Conservation (phyloP, 92 coral and sea anemone species). For the Phenganax stokvisi region DNA sequence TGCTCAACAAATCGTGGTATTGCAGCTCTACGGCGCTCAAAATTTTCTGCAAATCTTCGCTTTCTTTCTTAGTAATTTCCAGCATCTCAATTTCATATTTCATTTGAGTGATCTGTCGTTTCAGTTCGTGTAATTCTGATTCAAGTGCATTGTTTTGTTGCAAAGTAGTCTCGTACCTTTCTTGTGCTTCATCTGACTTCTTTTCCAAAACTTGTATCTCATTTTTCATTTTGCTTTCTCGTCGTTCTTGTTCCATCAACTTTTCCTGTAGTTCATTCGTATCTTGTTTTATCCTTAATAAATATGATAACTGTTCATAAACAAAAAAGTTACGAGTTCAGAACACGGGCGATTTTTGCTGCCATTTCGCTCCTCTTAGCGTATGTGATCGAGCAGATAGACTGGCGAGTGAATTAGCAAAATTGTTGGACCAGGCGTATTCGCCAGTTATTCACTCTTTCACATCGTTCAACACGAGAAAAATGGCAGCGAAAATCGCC, state of each 20-base stretch:
- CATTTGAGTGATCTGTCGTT: slow-evolving; percentile 47
- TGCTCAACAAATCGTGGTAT: slow-evolving; percentile 48
- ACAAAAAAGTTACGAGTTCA: too few species aligned
- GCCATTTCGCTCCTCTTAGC: too few species aligned
- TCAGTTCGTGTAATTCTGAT: slow-evolving; percentile 59
- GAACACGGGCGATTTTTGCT: too few species aligned
- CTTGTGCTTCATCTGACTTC: slow-evolving; percentile 57
- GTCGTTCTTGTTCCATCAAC: slow-evolving; percentile 27
- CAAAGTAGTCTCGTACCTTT: slow-evolving; percentile 63
- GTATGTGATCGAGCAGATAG: too few species aligned
- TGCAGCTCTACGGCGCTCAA: slow-evolving; percentile 50
- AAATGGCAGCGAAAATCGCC: too few species aligned
- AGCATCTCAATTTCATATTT: slow-evolving; percentile 24
- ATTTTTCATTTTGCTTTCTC: slow-evolving; percentile 60
- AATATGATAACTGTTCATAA: too few species aligned
- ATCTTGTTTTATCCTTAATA: slow-evolving; percentile 53
- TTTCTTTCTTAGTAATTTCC: slow-evolving; percentile 32
- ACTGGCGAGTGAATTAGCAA: too few species aligned
- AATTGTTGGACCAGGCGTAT: too few species aligned
- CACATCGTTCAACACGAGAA: too few species aligned
- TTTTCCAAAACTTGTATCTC: slow-evolving; percentile 55
- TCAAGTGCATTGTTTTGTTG: slow-evolving; percentile 71
- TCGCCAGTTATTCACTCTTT: too few species aligned
- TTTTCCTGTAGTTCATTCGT: slow-evolving; percentile 56
- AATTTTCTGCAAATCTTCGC: slow-evolving; percentile 57